These are phyloP conservation scores for Pleuronectes platessa DNA, from an alignment of 2,113 vertebrate genomes.

Conservation along the genomic window DNA sequence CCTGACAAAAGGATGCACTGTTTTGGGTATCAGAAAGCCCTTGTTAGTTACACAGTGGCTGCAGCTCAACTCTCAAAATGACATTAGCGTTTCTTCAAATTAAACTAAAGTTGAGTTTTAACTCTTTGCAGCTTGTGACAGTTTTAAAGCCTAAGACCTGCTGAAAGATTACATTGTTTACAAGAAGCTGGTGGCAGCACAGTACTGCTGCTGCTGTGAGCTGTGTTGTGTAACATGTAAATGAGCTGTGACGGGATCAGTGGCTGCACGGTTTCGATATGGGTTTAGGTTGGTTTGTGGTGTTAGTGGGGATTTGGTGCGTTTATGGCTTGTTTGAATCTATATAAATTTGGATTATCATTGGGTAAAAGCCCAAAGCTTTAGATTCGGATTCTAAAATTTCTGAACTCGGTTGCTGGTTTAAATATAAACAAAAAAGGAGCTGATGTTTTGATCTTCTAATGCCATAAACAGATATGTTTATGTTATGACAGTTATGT, in stretches of 20 bases:
- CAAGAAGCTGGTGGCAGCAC: not conserved
- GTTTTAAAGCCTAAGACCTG: not conserved
- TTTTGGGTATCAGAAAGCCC: no score
- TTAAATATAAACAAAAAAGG: not conserved
- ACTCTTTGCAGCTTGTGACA: no score
- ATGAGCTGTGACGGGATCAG: no score
- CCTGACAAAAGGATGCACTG: no score
- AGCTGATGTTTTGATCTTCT: not conserved
- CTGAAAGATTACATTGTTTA: not conserved
- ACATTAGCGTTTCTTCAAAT: no score
- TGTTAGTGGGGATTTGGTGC: conserved; percentile 3
- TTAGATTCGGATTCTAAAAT: no score
- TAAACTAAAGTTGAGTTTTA: no score
- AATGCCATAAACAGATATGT: conserved; percentile 11
- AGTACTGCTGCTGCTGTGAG: not conserved
- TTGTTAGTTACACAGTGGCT: no score
- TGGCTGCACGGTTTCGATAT: not conserved
- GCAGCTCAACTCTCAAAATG: no score
- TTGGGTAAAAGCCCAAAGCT: no score
- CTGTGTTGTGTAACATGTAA: not conserved
- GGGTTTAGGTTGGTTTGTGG: not conserved
- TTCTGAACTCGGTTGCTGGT: no score
- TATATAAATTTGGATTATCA: no score
- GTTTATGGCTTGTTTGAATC: conserved; percentile 26
- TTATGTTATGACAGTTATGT: conserved; percentile 17